These are phyloP conservation scores for Papilio xuthus DNA, from an alignment of 1,140 invertebrate genomes.

Conservation along the genomic window DNA sequence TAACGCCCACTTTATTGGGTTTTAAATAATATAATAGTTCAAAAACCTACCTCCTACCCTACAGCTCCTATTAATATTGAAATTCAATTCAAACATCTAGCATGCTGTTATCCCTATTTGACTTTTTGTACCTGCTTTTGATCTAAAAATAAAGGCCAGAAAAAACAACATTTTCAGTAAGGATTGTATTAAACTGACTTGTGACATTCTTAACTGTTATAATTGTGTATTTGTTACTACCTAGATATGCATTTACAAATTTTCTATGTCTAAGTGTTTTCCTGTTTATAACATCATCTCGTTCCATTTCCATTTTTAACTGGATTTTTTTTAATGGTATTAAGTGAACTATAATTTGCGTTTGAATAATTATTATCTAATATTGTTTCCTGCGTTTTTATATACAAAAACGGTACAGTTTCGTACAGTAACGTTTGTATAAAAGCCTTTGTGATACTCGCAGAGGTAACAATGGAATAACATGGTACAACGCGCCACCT, in stretches of 20 bases:
- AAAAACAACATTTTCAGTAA: too few relatives aligned
- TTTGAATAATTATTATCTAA: neutral
- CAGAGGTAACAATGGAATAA: slow-evolving; percentile 8
- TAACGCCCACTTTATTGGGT: neutral
- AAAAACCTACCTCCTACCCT: too few relatives aligned
- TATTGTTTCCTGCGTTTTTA: neutral
- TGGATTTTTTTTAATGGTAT: neutral
- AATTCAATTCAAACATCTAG: neutral
- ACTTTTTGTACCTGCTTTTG: neutral
- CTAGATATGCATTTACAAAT: too few relatives aligned
- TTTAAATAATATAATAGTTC: neutral
- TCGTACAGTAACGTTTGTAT: neutral
- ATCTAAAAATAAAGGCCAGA: neutral
- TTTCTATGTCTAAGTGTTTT: too few relatives aligned
- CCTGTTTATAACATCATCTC: too few relatives aligned
- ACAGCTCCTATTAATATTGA: neutral
- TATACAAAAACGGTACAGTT: neutral
- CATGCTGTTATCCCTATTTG: neutral
- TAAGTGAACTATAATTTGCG: neutral
- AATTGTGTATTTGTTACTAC: too few relatives aligned
- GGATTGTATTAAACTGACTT: too few relatives aligned
- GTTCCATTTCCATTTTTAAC: too few relatives aligned
- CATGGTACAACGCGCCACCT: neutral
- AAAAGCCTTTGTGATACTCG: neutral
- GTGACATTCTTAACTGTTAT: too few relatives aligned